These are phyloP conservation scores for Volucella zonaria DNA, from an alignment of 2,888 invertebrate species.

Conservation along the genomic window DNA sequence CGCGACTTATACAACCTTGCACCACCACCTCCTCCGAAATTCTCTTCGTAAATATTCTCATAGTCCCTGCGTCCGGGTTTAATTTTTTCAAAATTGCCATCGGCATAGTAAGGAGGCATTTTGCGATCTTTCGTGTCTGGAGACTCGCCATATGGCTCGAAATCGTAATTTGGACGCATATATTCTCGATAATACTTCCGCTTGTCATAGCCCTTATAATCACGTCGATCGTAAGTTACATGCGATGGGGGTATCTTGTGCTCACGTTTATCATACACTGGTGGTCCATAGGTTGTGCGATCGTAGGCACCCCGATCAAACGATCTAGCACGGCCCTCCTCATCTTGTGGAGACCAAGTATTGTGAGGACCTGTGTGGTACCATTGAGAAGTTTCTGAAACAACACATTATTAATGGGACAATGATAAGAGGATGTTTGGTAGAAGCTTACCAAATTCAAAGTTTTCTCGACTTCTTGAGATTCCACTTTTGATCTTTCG, in stretches of 20 bases:
- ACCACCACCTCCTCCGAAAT: conserved; percentile 60
- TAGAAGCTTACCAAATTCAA: conserved; percentile 79
- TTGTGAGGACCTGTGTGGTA: conserved; percentile 81
- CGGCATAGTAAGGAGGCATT: conserved; percentile 75
- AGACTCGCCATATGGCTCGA: conserved; percentile 78
- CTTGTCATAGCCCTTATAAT: conserved; percentile 79
- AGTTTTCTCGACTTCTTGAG: conserved; percentile 81
- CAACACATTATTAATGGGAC: background rate
- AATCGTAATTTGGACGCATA: conserved; percentile 80
- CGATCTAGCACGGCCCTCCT: conserved; percentile 79
- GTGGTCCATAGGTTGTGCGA: conserved; percentile 82
- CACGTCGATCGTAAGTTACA: conserved; percentile 78
- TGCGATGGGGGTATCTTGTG: conserved; percentile 75
- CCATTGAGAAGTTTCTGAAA: conserved; percentile 81
- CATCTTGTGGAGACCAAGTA: conserved; percentile 82
- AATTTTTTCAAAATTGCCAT: conserved; percentile 74
- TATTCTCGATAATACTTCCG: conserved; percentile 82
- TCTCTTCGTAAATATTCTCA: conserved; percentile 81
- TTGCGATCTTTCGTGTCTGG: conserved; percentile 75
- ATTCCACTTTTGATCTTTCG: conserved; percentile 80
- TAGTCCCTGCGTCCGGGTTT: conserved; percentile 78
- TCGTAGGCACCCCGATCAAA: conserved; percentile 82
- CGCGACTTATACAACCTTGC: conserved; percentile 76
- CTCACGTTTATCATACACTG: conserved; percentile 82
- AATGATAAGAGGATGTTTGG: background rate